Evolutionary conservation across 2,113 vertebrate genomes (phyloP).

Genomic region (Saimiri boliviensis): DNA sequence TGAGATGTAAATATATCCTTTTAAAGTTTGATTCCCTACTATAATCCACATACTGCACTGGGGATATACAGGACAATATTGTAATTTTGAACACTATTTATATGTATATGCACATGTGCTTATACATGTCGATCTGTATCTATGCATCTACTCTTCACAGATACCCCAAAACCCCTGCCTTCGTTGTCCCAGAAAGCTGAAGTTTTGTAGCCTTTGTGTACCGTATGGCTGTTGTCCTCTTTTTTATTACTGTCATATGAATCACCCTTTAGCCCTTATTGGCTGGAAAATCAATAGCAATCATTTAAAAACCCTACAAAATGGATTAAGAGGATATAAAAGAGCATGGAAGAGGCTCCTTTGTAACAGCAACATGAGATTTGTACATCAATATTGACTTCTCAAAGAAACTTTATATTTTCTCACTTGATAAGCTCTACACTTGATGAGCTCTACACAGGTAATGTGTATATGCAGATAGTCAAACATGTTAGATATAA

Average conservation of each 20-base stretch:
- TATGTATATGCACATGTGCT: background rate
- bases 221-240: background rate
- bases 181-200: background rate
- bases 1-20: background rate
- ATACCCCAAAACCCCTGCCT: background rate
- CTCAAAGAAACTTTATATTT: background rate
- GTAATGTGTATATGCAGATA: background rate
- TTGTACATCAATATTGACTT: background rate
- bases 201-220: background rate
- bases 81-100: background rate
- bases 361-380: background rate
- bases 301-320: background rate
- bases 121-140: background rate
- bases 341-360: background rate
- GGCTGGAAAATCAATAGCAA: background rate
- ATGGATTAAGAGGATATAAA: background rate
- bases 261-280: background rate
- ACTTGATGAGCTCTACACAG: background rate
- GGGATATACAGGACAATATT: background rate
- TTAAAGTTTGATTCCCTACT: background rate
- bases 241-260: background rate
- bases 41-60: background rate
- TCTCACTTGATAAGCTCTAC: background rate
- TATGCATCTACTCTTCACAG: background rate
- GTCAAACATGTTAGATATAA: background rate